Conservation (phyloP, 2,888 invertebrate species). For the Aleiodes alternator region DNA sequence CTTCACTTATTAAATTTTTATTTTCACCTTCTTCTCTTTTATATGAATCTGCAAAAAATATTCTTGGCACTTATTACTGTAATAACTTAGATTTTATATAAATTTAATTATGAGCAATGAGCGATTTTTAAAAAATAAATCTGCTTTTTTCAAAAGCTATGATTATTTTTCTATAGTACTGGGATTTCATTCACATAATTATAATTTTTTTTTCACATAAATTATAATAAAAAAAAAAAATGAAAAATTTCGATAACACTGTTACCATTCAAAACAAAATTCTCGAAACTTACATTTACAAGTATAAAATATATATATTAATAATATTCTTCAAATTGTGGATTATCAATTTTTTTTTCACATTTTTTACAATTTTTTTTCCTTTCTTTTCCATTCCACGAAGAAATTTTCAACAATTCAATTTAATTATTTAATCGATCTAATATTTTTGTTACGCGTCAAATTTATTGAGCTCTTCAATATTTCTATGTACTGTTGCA, state of each 20-base stretch:
- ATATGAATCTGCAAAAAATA: constrained; percentile 30
- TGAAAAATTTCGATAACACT: constrained; percentile 1
- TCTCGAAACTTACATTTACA: constrained; percentile 42
- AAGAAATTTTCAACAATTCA: constrained; percentile 49
- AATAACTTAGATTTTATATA: constrained; percentile 15
- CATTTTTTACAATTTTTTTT: not conserved
- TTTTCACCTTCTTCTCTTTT: not conserved
- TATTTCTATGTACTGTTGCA: constrained; percentile 48
- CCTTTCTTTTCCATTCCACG: constrained; percentile 5
- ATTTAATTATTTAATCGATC: constrained; percentile 25
- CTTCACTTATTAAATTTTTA: constrained; percentile 7
- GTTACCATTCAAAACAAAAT: constrained; percentile 26
- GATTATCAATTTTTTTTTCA: constrained; percentile 9
- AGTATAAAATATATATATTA: constrained; percentile 47
- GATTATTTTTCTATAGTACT: not conserved
- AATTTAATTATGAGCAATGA: constrained; percentile 26
- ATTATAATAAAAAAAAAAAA: constrained; percentile 16
- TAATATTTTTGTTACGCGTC: constrained; percentile 59
- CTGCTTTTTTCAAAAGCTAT: constrained; percentile 12
- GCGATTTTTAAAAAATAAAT: constrained; percentile 20
- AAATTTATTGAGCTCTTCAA: constrained; percentile 59
- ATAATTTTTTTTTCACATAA: not conserved
- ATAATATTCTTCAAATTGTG: constrained; percentile 36
- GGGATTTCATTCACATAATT: too few relatives aligned
- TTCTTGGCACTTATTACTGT: constrained; percentile 21